Evolutionary conservation across 1,140 invertebrate genomes (phyloP), one percentile per base, ranked within the genome.

Genomic region (Drosophila ironensis): DNA sequence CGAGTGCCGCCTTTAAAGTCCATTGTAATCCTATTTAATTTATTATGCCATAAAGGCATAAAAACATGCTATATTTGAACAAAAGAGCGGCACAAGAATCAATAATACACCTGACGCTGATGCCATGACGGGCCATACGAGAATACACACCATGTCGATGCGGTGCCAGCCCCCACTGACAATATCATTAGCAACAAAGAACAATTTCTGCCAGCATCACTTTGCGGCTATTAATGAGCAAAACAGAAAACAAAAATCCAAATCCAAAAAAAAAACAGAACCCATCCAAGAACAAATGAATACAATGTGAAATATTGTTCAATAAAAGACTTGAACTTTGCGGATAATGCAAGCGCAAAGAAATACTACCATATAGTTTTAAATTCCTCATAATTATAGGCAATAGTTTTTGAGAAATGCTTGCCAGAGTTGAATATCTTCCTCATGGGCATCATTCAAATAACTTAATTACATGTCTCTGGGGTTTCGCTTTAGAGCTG

Each of bases 181-280:
- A 64, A 77, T 82, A 82, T 84, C 73, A 82, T 82, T 84, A 82
- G 47, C 77, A 77, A 77, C 67, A 72, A 77, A 59, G 72, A 61
- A 25, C 45, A 56, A 60, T 64, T 69, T 42, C 60, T 77, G 78
- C 68, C 61, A 69, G 57, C 67, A 84, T 84, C 72, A 82, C 70
- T 82, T 81, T 72, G 68, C 56, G 68, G 72, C 76, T 53, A 82
- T 81, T 82, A 72, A 75, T 74, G 37, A 60, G 41, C 56, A 52
- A 53, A 42, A 35, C 30, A 24, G 33, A 48, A 51, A 51, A 69
- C 50, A 54, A n/a, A n/a, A n/a, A n/a, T n/a, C n/a, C n/a, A n/a
- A n/a, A n/a, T n/a, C n/a, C 53, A 45, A 50, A 30, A 14, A 28
- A 47, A 28, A 61, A 59, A 53, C 47, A 54, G 41, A 68, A 68